Evolutionary conservation across 1,140 invertebrate species (phyloP), one percentile per base, ranked within the genome.

Genomic region (Potamilus streckersoni): DNA sequence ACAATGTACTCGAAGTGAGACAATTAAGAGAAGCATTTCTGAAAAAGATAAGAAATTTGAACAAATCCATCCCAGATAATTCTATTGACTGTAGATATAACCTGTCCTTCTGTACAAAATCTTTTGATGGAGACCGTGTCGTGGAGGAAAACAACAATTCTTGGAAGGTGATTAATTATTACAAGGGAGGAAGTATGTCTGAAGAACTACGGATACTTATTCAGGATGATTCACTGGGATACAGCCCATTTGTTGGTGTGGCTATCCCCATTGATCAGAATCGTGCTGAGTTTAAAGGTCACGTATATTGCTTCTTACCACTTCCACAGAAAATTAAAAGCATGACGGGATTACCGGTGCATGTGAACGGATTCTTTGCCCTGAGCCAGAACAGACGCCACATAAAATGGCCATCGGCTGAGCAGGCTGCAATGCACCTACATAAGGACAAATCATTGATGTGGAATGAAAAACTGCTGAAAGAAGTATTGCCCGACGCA

Each of bases 231-330:
- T 66, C 55, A 8, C 55, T 83, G 57, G 73, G 75, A 15, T 82
- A 83, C 31, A 79, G 80, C 71, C 86, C 87, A 19, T 86, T 81
- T 74, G 86, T 86, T 55, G 83, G 83, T 15, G 79, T 83, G 58
- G 85, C 85, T 60, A 66, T 82, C 16, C 81, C 79, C n/a, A 20
- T 76, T 15, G 16, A 60, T 31, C 20, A 60, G 49, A 62, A 38
- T 55, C 27, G 17, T 8, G 65, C 66, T 3, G 58, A 27, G 19
- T 79, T 79, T 56, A 65, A 76, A 58, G 87, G 87, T 12, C 86
- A 86, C 58, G 69, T 88, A 3, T 89, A 86, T 73, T 88, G 86
- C 71, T 85, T 87, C 62, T 67, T 89, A 16, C 88, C 88, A 14
- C 79, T 88, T 16, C 86, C 85, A 31, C 71, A 83, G 38, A 71